Evolutionary conservation across 2,113 vertebrate species (phyloP).

Genomic region (Vulpes vulpes): DNA sequence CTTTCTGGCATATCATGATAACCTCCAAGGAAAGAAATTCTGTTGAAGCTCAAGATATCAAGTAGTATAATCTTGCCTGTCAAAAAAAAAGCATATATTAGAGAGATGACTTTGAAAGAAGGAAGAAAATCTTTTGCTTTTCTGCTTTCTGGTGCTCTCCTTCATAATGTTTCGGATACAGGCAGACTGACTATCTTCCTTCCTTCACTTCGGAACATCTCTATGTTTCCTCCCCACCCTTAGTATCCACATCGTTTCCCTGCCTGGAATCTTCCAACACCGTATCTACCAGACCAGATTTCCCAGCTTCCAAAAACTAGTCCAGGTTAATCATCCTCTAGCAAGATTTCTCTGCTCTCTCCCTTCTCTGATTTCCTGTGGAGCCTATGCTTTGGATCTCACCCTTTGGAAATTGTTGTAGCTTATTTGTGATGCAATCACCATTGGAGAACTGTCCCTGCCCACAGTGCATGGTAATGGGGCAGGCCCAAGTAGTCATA

Average conservation of each 20-base stretch:
- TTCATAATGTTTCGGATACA: neutral
- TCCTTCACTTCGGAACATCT: neutral
- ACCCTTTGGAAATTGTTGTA: neutral
- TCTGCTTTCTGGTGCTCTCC: neutral
- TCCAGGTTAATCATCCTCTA: neutral
- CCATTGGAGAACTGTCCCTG: neutral
- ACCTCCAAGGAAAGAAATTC: neutral
- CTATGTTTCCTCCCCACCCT: neutral
- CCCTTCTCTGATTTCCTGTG: neutral
- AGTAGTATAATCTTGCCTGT: neutral
- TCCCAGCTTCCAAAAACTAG: neutral
- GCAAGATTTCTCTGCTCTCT: neutral
- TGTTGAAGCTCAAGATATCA: constrained; percentile 18
- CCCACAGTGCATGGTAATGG: neutral
- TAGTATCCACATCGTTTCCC: neutral
- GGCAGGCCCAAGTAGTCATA: neutral
- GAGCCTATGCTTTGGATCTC: neutral
- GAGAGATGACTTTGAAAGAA: neutral
- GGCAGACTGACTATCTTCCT: neutral
- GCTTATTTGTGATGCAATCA: neutral
- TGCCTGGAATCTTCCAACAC: neutral
- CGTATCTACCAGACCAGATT: neutral
- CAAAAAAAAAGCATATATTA: constrained; percentile 2
- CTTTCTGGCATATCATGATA: neutral
- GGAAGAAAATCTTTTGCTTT: neutral